phyloP scores from a whole-genome alignment of 2,797 vertebrate genomes.

The Epinephelus coioides region DNA sequence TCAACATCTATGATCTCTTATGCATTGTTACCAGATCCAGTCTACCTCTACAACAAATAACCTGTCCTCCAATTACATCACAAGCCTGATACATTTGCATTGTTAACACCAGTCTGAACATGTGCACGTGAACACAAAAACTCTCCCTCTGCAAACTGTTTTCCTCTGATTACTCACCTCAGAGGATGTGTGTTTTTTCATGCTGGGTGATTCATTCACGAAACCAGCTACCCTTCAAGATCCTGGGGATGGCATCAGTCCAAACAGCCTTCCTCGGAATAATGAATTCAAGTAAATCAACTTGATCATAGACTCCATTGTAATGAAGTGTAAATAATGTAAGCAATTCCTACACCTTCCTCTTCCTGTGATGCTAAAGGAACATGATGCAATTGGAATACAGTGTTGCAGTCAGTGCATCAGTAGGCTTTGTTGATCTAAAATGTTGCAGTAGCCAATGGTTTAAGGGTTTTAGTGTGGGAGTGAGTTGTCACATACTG shows the following conservation, averaged over 20 bases:
- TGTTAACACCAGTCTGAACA: conserved; percentile 7
- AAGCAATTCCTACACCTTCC: conserved; percentile 2
- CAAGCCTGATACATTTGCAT: background rate
- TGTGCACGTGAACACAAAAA: conserved; percentile 10
- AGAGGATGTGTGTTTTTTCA: conserved; percentile 26
- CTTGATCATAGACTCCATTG: conserved; percentile 25
- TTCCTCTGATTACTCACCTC: conserved; percentile 35
- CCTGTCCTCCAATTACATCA: background rate
- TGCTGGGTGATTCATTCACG: conserved; percentile 55
- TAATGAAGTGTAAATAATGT: conserved; percentile 38
- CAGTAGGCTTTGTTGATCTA: conserved; percentile 9
- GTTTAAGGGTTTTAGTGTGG: conserved; percentile 20
- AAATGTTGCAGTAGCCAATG: background rate
- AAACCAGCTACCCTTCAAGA: conserved; percentile 33
- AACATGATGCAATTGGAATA: conserved; percentile 25
- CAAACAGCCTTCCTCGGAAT: conserved; percentile 6
- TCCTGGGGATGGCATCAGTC: conserved; percentile 15
- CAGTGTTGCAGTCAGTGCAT: conserved; percentile 14
- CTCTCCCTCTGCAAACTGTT: conserved; percentile 26
- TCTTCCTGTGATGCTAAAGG: conserved; percentile 31
- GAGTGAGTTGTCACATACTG: background rate
- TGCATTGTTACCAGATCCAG: background rate
- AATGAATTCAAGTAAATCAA: conserved; percentile 35
- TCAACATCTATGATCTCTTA: background rate
- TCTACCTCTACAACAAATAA: background rate